Evolutionary conservation across 1,140 invertebrate species (phyloP), one percentile per base, ranked within the genome.

Genomic region (Armadillidium nasatum): DNA sequence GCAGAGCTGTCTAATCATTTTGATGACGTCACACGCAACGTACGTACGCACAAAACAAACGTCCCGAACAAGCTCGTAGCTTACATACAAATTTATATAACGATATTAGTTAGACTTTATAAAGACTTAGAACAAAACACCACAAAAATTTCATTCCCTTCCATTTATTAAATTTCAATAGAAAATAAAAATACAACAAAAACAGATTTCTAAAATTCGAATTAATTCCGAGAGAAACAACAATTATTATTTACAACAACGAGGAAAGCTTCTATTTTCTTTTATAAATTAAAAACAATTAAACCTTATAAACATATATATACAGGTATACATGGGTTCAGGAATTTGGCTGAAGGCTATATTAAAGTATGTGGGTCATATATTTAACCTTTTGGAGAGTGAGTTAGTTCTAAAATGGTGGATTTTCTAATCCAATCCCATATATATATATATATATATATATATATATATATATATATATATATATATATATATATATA

Each of bases 391-490:
- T 60, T 60, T 19, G 50, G 19, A 19, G 50, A 60, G 50, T 60
- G 50, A 60, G 50, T 60, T 60, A 60, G 50, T 13, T 60, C 50
- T 19, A 60, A 60, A 19, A 60, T 60, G 50, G 50, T 3, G 19
- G 50, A 60, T 60, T 60, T 50, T 60, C 19, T 60, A 60, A 60
- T 15, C 19, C 19, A 60, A 60, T 13, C 50, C 11, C 19, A 19
- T 19, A 60, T 19, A 60, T 60, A 15, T 60, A 19, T 15, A 60
- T 60, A 60, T 60, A 60, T 60, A 60, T 60, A 60, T 60, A 60
- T 60, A 60, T 60, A 60, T 60, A 60, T 60, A 60, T 60, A 60
- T 60, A 60, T 60, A 60, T 60, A 60, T 60, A 60, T 60, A 60
- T 15, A 15, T 60, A 60, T 60, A 60, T 60, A 60, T 60, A 60